phyloP scores from a whole-genome alignment of 2,888 invertebrate species.

The Salticus scenicus region DNA sequence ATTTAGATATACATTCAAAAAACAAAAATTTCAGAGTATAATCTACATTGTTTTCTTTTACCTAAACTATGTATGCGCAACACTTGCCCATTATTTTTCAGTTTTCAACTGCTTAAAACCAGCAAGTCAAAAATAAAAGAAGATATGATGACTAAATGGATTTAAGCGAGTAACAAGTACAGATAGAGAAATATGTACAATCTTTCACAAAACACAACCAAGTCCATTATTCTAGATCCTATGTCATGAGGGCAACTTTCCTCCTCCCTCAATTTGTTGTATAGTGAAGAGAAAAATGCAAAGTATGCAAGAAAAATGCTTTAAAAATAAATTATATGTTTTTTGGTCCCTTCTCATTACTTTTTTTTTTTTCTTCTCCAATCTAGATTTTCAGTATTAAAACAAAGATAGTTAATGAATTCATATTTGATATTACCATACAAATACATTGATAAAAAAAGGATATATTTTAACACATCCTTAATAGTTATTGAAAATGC shows the following conservation, averaged over 20 bases:
- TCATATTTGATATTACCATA: no score
- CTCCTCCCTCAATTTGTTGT: slow-evolving; percentile 20
- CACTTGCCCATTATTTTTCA: not conserved
- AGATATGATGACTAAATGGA: slow-evolving; percentile 50
- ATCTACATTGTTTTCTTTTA: no score
- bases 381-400: no score
- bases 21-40: no score
- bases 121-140: slow-evolving; percentile 34
- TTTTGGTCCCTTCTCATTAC: slow-evolving; percentile 30
- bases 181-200: slow-evolving; percentile 53
- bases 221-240: slow-evolving; percentile 50
- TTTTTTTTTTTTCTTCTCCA: not conserved
- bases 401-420: no score
- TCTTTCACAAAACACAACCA: slow-evolving; percentile 48
- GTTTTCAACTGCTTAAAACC: slow-evolving; percentile 50
- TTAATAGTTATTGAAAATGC: no score
- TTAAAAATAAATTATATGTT: not conserved
- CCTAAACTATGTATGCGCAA: no score
- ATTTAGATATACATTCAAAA: no score
- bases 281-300: slow-evolving; percentile 38
- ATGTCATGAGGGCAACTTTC: slow-evolving; percentile 42
- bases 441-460: no score
- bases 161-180: slow-evolving; percentile 52
- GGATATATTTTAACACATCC: no score
- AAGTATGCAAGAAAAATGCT: not conserved